These are phyloP conservation scores for Coenonympha glycerion DNA, from an alignment of 2,888 invertebrate species.

Conservation along the genomic window DNA sequence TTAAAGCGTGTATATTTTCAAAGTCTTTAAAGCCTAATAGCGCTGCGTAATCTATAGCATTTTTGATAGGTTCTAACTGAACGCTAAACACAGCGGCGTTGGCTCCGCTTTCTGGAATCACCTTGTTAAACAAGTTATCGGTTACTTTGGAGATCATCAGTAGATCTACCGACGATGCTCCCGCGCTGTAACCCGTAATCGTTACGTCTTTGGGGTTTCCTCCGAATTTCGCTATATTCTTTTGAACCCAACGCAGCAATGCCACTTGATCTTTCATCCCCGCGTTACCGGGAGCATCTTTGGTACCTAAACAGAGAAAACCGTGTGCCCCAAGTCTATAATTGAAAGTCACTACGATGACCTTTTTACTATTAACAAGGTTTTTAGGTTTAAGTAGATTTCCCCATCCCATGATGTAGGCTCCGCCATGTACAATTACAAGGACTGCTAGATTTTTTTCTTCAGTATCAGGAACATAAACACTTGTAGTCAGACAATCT, in stretches of 20 bases:
- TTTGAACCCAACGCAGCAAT: constrained; percentile 36
- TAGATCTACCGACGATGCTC: constrained; percentile 33
- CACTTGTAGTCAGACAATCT: constrained; percentile 35
- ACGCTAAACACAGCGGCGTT: constrained; percentile 26
- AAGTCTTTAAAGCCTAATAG: constrained; percentile 32
- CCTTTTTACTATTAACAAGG: constrained; percentile 34
- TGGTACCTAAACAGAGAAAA: constrained; percentile 35
- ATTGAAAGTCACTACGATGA: constrained; percentile 45
- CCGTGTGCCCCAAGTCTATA: constrained; percentile 41
- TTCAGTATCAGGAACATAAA: constrained; percentile 33
- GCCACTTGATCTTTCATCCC: constrained; percentile 41
- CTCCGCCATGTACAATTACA: constrained; percentile 60
- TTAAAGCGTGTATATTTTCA: constrained; percentile 39
- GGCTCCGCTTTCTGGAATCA: constrained; percentile 33
- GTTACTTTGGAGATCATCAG: constrained; percentile 33
- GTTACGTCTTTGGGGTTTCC: constrained; percentile 39
- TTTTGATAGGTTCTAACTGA: constrained; percentile 33
- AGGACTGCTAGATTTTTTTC: constrained; percentile 44
- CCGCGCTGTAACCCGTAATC: constrained; percentile 38
- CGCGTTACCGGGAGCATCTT: constrained; percentile 37
- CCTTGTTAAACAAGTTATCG: constrained; percentile 30
- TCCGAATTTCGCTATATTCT: constrained; percentile 37
- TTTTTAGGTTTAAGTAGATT: constrained; percentile 34
- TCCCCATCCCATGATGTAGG: constrained; percentile 47
- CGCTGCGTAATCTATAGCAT: constrained; percentile 32